Base-by-base conservation (phyloP, 2,113 vertebrate species). In the Pangasianodon hypophthalmus region DNA sequence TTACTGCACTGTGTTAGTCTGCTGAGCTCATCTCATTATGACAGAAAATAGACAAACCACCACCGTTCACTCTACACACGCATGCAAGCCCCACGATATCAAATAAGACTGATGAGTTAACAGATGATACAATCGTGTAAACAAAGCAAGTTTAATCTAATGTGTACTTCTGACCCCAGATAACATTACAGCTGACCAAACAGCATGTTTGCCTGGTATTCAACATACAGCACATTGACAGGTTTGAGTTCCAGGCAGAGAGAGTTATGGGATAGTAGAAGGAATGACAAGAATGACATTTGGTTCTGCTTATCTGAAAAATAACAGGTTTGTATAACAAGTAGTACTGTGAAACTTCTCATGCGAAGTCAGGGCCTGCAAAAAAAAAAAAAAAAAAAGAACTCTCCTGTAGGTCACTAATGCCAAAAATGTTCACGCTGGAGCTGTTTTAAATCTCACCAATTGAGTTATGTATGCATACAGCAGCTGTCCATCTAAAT, bases 131-230 rank as follows among this genome's bases (percentile, higher is more conserved):
- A 9, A 21, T 79, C 87, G 88, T 85, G 77, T 10, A 37, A 56
- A 58, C 58, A 90, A 71, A 91, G 91, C 92, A 50, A 1, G n/a
- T 50, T 24, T 29, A 18, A 56, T 90, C 89, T 58, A 90, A 83
- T 87, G 91, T 19, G 9, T 9, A 52, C 71, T 46, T 1, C n/a
- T 54, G n/a, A 67, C 50, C 14, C 81, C 44, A 79, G 69, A 52
- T 73, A 75, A 16, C 2, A 29, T 29, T 37, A 58, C 69, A 58
- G 50, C 46, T 85, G 62, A 69, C 29, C 13, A 62, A 41, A 41
- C 50, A 21, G 10, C 86, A 29, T n/a, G 21, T 9, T 7, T 26
- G 19, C 13, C 14, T 11, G 16, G 29, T 14, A 16, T 52, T 81
- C 14, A n/a, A 46, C 21, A 58, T 50, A 21, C 7, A 37, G 18